Evolutionary conservation across 2,113 vertebrate species (phyloP).

Genomic region (Lepus europaeus): DNA sequence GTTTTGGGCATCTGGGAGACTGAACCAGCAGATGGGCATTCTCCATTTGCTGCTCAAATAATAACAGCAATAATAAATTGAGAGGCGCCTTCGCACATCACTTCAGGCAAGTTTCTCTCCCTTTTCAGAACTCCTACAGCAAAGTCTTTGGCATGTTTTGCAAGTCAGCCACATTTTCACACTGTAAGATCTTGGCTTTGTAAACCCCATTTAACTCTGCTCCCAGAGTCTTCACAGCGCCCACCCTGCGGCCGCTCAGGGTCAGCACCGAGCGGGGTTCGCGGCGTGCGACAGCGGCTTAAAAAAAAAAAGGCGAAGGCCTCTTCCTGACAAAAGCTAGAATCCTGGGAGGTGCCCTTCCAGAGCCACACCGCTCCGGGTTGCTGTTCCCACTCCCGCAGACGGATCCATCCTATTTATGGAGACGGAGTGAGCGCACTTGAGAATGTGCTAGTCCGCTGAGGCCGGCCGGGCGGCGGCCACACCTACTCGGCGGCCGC

Average conservation of each 20-base stretch:
- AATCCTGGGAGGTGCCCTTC: background rate
- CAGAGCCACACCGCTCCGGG: background rate
- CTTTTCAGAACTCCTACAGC: slow-evolving; percentile 6
- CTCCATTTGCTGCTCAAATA: no score
- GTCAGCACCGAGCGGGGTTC: background rate
- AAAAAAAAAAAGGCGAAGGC: slow-evolving; percentile 18
- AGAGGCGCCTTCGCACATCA: background rate
- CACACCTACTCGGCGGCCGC: slow-evolving; percentile 71
- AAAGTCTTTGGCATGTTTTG: background rate
- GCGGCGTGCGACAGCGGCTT: background rate
- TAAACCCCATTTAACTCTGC: background rate
- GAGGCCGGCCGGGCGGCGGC: slow-evolving; percentile 53
- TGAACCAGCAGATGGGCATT: no score
- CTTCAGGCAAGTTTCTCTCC: background rate
- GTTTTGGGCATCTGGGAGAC: no score
- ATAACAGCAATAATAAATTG: no score
- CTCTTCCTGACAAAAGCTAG: background rate
- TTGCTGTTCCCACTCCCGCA: background rate
- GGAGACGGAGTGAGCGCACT: background rate
- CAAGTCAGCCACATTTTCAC: background rate
- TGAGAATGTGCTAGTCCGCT: background rate
- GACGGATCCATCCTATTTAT: background rate
- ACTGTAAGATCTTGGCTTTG: slow-evolving; percentile 7
- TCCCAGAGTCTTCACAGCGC: background rate
- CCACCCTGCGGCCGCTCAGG: background rate